These are phyloP conservation scores for Branchipolynoe longqiensis DNA, from an alignment of 2,888 invertebrate genomes.

Conservation along the genomic window DNA sequence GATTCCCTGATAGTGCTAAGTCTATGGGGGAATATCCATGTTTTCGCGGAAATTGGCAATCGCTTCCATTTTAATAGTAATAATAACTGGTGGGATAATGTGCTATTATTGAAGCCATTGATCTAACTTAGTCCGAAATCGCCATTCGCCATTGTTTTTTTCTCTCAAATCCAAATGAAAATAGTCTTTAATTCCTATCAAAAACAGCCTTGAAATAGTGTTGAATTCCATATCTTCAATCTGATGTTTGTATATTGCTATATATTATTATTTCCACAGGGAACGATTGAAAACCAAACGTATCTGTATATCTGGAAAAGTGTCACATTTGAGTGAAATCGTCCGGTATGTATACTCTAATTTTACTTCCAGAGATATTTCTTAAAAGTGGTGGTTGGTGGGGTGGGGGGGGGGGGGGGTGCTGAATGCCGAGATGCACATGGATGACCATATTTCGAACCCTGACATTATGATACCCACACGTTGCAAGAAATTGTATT, in stretches of 20 bases:
- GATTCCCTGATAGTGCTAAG: too few relatives aligned
- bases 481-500: not conserved
- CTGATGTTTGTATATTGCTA: not conserved
- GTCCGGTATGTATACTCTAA: conserved; percentile 5
- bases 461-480: not conserved
- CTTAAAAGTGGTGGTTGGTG: too few relatives aligned
- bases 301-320: conserved; percentile 15
- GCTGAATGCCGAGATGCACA: too few relatives aligned
- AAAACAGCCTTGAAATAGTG: not conserved
- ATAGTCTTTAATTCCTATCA: not conserved
- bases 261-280: conserved; percentile 14
- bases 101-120: too few relatives aligned
- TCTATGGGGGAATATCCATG: too few relatives aligned
- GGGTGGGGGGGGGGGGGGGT: too few relatives aligned
- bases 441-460: not conserved
- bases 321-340: conserved; percentile 31
- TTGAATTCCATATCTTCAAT: not conserved
- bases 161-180: too few relatives aligned
- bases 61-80: not conserved
- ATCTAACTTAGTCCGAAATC: too few relatives aligned
- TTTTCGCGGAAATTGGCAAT: too few relatives aligned
- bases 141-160: too few relatives aligned
- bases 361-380: too few relatives aligned
- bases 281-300: not conserved
- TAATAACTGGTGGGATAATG: too few relatives aligned